Evolutionary conservation across 2,888 invertebrate species (phyloP).

Genomic region (Vanessa cardui): DNA sequence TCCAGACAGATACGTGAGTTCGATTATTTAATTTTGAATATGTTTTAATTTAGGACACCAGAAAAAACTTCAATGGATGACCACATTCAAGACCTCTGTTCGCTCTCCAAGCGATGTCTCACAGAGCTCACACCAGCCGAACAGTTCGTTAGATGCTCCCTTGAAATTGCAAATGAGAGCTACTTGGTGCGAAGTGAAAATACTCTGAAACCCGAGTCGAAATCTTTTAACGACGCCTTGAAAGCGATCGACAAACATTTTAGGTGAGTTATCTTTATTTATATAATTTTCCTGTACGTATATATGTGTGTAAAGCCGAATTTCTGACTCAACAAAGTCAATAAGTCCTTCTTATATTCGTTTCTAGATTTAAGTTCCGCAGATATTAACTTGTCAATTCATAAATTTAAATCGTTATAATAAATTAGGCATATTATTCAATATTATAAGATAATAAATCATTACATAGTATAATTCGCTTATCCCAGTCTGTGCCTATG

Average conservation of each 20-base stretch:
- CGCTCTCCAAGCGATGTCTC: conserved; percentile 57
- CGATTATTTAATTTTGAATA: too few relatives aligned
- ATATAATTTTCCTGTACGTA: not conserved
- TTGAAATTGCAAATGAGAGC: conserved; percentile 62
- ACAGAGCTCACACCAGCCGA: conserved; percentile 65
- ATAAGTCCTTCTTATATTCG: not conserved
- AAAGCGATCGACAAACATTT: conserved; percentile 70
- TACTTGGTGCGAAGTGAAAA: conserved; percentile 67
- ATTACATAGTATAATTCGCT: too few relatives aligned
- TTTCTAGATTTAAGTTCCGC: not conserved
- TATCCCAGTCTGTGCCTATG: too few relatives aligned
- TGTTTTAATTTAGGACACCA: conserved; percentile 55
- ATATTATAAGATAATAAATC: too few relatives aligned
- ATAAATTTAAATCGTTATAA: too few relatives aligned
- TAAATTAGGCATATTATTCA: too few relatives aligned
- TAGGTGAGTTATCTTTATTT: conserved; percentile 50
- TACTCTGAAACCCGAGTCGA: conserved; percentile 61
- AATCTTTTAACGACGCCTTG: conserved; percentile 63
- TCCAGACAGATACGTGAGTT: too few relatives aligned
- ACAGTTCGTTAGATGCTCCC: conserved; percentile 60
- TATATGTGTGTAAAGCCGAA: too few relatives aligned
- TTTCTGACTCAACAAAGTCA: too few relatives aligned
- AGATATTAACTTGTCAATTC: not conserved
- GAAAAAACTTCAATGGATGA: conserved; percentile 70
- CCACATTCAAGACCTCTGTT: conserved; percentile 62